Base-by-base conservation (phyloP, 2,113 vertebrate genomes). In the Heloderma charlesbogerti region DNA sequence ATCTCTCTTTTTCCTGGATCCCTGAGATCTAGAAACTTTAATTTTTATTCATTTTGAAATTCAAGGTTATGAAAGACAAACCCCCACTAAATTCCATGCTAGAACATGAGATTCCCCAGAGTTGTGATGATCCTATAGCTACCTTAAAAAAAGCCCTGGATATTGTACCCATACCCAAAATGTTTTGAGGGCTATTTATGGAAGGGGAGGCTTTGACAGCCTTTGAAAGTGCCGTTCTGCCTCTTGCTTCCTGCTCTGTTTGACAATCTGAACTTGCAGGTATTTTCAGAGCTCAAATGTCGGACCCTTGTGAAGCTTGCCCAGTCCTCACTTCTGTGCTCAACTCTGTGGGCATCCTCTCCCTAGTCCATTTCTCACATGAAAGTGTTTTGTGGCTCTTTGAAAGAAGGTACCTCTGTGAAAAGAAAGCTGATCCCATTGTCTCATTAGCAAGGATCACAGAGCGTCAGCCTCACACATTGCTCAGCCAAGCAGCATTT, bases 401-500 rank as follows among this genome's bases (percentile, higher is more conserved):
- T 16, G 10, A 87, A 82, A 10, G 72, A 88, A 95, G 10, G 29
- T 12, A 87, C 0, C 3, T 90, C 82, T 92, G 79, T 37, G 57
- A 87, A 95, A 95, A 92, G 67, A 94, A 96, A 54, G 34, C 63
- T 69, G 90, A 72, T 90, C 92, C 91, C 88, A 45, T 6, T 88
- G 90, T 13, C 43, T 90, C 60, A 88, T 91, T 87, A 92, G 48
- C 88, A 82, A 89, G 90, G 94, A 91, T 88, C 91, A 92, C 92
- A 93, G 86, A 85, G 45, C 72, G 80, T 94, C 95, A 95, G 95
- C 93, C 95, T 94, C 90, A 90, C 82, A 90, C 94, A 94, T 93
- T 96, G 95, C 94, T 97, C 93, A 87, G 86, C 95, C 87, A 94
- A 97, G 97, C 97, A 96, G 93, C 82, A 83, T 74, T 83, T 75